Percentiles rank a stretch among this genome's conserved stretches.
Conservation (phyloP, 92 coral and sea anemone species). For the Muricea muricata region DNA sequence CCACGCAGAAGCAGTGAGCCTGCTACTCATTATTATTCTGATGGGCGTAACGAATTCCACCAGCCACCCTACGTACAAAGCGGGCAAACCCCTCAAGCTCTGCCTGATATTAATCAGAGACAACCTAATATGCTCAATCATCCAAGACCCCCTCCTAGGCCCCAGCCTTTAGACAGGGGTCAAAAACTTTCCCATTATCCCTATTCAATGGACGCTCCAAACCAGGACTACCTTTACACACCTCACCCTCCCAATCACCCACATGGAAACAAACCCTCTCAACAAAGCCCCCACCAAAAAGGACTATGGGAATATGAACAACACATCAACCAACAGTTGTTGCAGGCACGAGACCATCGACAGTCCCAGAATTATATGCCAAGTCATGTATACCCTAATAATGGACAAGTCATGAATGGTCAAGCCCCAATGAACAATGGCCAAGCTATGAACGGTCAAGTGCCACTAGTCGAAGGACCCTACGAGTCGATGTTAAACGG, state of each 20-base stretch:
- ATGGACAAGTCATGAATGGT: slow-evolving; percentile 4
- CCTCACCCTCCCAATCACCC: slow-evolving; percentile 45
- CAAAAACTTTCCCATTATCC: slow-evolving; percentile 87
- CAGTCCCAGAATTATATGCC: slow-evolving; percentile 12
- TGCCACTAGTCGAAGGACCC: slow-evolving; percentile 9
- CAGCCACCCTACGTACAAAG: slow-evolving; percentile 19
- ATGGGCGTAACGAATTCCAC: slow-evolving; percentile 12
- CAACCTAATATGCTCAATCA: slow-evolving; percentile 13
- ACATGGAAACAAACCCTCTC: slow-evolving; percentile 32
- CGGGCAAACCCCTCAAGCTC: neutral
- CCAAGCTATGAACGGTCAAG: slow-evolving; percentile 10
- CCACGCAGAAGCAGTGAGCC: slow-evolving; percentile 97
- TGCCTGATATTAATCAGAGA: slow-evolving; percentile 33
- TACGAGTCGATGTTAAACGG: slow-evolving; percentile 90
- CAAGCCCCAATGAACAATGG: slow-evolving; percentile 24
- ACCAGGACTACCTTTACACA: slow-evolving; percentile 34
- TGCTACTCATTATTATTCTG: slow-evolving; percentile 47
- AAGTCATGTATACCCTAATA: slow-evolving; percentile 16
- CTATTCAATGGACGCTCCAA: slow-evolving; percentile 69
- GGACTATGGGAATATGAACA: slow-evolving; percentile 51
- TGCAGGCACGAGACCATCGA: slow-evolving; percentile 53
- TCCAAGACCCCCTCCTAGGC: neutral
- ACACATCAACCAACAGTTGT: slow-evolving; percentile 53
- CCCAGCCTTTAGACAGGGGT: slow-evolving; percentile 40
- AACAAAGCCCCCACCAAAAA: slow-evolving; percentile 28